Percentiles rank a stretch among this genome's conserved stretches.
These are phyloP conservation scores for Etia nguti DNA, from an alignment of 2,113 vertebrate genomes.

Conservation along the genomic window DNA sequence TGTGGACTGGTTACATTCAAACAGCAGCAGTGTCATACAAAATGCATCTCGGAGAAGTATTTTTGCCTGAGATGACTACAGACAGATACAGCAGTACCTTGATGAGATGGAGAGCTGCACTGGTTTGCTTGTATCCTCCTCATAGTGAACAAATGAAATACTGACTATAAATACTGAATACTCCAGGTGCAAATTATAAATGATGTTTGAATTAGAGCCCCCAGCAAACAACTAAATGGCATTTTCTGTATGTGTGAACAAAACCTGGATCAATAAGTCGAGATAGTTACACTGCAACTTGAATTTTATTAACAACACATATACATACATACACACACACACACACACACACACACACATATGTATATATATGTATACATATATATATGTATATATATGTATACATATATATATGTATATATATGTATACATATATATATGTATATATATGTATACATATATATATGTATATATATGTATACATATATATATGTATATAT, in stretches of 20 bases:
- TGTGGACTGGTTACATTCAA: background rate
- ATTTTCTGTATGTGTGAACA: background rate
- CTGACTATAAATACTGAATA: no score
- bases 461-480: no score
- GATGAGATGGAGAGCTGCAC: background rate
- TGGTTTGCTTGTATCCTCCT: background rate
- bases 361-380: no score
- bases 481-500: no score
- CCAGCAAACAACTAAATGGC: background rate
- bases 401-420: no score
- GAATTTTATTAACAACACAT: no score
- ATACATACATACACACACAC: no score
- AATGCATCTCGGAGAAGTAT: background rate
- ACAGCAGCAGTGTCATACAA: background rate
- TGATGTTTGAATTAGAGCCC: no score
- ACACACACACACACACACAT: no score
- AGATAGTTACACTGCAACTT: background rate
- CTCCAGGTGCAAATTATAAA: background rate
- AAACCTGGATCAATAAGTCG: background rate
- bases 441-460: no score
- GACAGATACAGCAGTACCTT: background rate
- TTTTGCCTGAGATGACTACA: background rate
- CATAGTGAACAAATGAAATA: background rate
- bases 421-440: no score
- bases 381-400: no score